These are phyloP conservation scores for Oreotragus oreotragus DNA, from an alignment of 2,113 vertebrate genomes.

Conservation along the genomic window DNA sequence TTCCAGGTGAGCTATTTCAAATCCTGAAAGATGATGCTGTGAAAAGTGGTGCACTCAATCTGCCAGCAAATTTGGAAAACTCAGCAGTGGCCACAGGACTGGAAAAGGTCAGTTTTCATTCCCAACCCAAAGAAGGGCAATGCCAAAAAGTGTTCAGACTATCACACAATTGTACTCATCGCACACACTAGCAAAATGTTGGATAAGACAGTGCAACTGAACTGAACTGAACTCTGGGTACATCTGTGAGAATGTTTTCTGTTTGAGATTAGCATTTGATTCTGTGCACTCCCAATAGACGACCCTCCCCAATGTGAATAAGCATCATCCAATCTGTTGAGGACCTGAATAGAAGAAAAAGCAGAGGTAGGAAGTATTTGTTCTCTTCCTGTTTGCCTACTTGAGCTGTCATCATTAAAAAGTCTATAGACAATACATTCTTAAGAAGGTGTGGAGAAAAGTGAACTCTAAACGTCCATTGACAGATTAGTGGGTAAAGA, in stretches of 20 bases:
- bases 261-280: background rate
- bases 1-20: background rate
- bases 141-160: background rate
- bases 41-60: background rate
- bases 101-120: background rate
- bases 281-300: background rate
- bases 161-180: fast-evolving
- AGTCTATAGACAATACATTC: too few relatives aligned
- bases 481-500: background rate
- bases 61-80: background rate
- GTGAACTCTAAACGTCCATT: background rate
- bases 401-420: background rate
- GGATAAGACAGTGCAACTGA: background rate
- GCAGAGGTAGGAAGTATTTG: background rate
- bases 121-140: background rate
- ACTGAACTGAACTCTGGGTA: background rate
- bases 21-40: background rate
- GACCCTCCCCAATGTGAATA: background rate
- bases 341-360: background rate
- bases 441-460: background rate
- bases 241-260: background rate
- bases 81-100: background rate
- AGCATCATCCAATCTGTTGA: background rate
- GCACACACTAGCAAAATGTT: background rate
- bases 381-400: background rate